Evolutionary conservation across 2,797 vertebrate genomes (phyloP).

Genomic region (Phylloscopus collybita): DNA sequence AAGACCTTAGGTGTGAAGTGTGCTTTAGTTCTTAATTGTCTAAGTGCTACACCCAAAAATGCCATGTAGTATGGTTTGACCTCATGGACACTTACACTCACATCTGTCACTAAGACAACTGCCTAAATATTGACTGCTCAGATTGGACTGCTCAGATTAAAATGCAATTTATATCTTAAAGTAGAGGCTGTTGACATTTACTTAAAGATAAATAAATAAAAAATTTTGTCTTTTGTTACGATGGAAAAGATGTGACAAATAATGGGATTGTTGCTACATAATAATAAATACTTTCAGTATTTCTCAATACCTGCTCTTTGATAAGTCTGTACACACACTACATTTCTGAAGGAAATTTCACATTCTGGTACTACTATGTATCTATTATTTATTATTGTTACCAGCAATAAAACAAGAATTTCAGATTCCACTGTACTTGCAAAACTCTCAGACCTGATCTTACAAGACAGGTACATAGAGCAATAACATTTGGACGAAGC

Average conservation of each 20-base stretch:
- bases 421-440: background rate
- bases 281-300: background rate
- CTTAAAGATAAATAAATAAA: background rate
- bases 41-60: background rate
- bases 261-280: background rate
- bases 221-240: background rate
- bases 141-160: background rate
- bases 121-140: background rate
- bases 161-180: background rate
- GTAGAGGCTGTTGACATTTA: background rate
- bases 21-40: background rate
- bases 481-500: background rate
- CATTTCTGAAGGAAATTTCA: background rate
- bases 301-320: background rate
- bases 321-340: background rate
- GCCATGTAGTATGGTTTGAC: background rate
- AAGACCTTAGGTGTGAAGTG: background rate
- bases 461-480: conserved; percentile 20
- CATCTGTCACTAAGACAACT: background rate
- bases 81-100: background rate
- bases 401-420: background rate
- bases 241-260: background rate
- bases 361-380: background rate
- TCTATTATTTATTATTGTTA: conserved; percentile 16
- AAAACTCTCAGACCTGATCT: conserved; percentile 19